Evolutionary conservation across 2,888 invertebrate genomes (phyloP).

Genomic region (Drosophila prolongata): DNA sequence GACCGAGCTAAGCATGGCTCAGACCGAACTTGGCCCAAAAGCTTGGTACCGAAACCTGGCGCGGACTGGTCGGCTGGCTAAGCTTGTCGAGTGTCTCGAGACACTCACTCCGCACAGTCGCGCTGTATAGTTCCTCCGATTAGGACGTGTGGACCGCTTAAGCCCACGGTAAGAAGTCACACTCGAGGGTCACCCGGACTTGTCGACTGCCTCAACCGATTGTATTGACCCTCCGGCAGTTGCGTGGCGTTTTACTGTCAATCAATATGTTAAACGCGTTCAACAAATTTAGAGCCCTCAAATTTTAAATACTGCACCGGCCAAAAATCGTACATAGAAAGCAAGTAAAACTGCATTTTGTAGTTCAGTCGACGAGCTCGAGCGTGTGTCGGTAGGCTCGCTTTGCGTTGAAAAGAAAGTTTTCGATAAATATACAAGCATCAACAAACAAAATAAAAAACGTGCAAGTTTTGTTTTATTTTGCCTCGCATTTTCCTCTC

Average conservation of each 20-base stretch:
- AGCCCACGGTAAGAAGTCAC: constrained; percentile 70
- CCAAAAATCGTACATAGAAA: constrained; percentile 60
- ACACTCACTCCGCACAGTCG: constrained; percentile 71
- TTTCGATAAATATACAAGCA: constrained; percentile 64
- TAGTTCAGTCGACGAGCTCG: constrained; percentile 52
- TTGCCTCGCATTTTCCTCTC: constrained; percentile 62
- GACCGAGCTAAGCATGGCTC: constrained; percentile 12
- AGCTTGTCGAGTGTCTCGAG: constrained; percentile 54
- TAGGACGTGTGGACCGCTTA: constrained; percentile 70
- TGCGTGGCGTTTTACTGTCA: neutral
- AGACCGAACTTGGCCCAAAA: constrained; percentile 11
- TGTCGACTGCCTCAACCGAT: constrained; percentile 7
- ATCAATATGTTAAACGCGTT: neutral
- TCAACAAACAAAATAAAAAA: constrained; percentile 61
- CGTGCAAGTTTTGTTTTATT: constrained; percentile 59
- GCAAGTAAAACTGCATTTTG: constrained; percentile 70
- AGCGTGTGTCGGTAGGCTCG: constrained; percentile 59
- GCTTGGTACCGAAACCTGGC: constrained; percentile 26
- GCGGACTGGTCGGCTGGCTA: constrained; percentile 23
- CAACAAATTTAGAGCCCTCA: neutral
- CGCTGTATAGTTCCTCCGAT: constrained; percentile 68
- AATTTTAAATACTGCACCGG: constrained; percentile 47
- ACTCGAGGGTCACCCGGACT: constrained; percentile 18
- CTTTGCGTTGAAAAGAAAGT: constrained; percentile 72
- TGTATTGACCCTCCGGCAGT: constrained; percentile 6